Percentiles rank a stretch among this genome's conserved stretches.
Conservation (phyloP, 2,797 vertebrate genomes). For the Lutjanus argentimaculatus region DNA sequence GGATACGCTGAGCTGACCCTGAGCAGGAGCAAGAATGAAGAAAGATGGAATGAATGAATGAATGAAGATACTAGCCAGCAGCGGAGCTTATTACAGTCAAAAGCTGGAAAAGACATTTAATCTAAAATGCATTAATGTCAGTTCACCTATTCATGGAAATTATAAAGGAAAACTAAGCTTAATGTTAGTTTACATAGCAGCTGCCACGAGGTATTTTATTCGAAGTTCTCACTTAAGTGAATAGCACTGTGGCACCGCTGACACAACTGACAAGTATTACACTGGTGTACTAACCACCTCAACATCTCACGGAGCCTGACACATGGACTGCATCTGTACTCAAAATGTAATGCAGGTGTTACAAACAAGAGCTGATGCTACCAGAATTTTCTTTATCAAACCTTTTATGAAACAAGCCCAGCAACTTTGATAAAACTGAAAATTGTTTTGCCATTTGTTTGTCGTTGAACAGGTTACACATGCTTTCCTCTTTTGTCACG, state of each 20-base stretch:
- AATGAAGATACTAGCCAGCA: conserved; percentile 36
- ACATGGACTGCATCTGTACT: conserved; percentile 49
- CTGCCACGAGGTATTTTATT: conserved; percentile 35
- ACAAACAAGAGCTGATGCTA: conserved; percentile 5
- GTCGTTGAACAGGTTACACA: conserved; percentile 62
- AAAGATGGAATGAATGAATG: conserved; percentile 35
- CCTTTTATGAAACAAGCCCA: conserved; percentile 33
- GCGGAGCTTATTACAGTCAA: conserved; percentile 36
- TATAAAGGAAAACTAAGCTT: conserved; percentile 31
- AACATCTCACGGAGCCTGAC: conserved; percentile 38
- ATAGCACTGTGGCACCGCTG: conserved; percentile 12
- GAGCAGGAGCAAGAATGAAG: conserved; percentile 34
- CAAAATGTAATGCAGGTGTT: conserved; percentile 36
- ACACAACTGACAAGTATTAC: conserved; percentile 37
- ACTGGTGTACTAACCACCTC: conserved; percentile 23
- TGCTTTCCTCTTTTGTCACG: conserved; percentile 36
- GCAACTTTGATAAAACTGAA: conserved; percentile 43
- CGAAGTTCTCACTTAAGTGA: conserved; percentile 23
- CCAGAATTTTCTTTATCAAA: conserved; percentile 20
- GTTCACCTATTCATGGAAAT: conserved; percentile 45
- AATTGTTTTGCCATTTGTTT: conserved; percentile 48
- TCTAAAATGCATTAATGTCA: conserved; percentile 32
- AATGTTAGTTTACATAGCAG: conserved; percentile 39
- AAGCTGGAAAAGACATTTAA: conserved; percentile 45
- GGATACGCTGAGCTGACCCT: conserved; percentile 58